A percentile compares a stretch with the other conserved stretches of the same genome.
These are phyloP conservation scores for Neodon shergylaensis DNA, from an alignment of 2,113 vertebrate species.

Conservation along the genomic window DNA sequence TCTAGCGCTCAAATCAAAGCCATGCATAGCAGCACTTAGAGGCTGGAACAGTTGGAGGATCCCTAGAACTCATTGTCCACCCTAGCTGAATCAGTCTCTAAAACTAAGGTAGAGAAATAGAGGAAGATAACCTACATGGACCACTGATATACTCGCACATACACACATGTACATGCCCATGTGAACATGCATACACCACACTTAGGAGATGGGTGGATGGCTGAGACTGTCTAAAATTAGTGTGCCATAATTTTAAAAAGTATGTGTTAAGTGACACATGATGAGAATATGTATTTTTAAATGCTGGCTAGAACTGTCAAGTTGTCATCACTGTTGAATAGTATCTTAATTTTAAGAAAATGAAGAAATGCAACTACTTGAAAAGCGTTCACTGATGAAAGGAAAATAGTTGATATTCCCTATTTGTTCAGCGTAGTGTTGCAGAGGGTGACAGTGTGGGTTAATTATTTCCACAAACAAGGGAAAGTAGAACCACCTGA, in stretches of 20 bases:
- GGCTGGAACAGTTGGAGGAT: not conserved
- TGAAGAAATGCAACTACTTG: slow-evolving; percentile 36
- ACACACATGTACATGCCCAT: not conserved
- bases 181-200: not conserved
- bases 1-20: not conserved
- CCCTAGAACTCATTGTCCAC: too few relatives aligned
- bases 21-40: not conserved
- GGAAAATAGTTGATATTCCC: not conserved
- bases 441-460: not conserved
- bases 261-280: slow-evolving; percentile 21
- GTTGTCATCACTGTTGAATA: not conserved
- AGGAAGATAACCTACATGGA: not conserved
- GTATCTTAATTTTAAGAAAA: slow-evolving; percentile 43
- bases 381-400: slow-evolving; percentile 26
- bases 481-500: not conserved
- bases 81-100: not conserved
- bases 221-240: slow-evolving; percentile 27
- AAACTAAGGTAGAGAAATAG: not conserved
- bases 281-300: slow-evolving; percentile 32
- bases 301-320: slow-evolving; percentile 31
- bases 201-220: not conserved
- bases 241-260: slow-evolving; percentile 34
- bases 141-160: not conserved
- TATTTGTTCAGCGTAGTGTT: not conserved
- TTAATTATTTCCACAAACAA: not conserved